Evolutionary conservation across 1,140 invertebrate species (phyloP).

Genomic region (Cydia splendana): DNA sequence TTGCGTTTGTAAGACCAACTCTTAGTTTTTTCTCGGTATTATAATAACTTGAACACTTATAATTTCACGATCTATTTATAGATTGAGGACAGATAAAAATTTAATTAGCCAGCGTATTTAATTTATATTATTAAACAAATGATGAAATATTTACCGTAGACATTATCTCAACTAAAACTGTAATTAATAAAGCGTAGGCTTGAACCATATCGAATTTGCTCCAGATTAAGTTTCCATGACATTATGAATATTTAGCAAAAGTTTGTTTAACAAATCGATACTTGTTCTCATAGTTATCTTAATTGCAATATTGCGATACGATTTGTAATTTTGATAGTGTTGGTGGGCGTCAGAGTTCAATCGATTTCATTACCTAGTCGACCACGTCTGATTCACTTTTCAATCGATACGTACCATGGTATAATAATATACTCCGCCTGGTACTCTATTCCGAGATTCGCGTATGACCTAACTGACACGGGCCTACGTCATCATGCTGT

Average conservation of each 20-base stretch:
- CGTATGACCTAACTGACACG: too few relatives aligned
- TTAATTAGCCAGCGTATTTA: slow-evolving; percentile 13
- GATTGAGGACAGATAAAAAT: slow-evolving; percentile 17
- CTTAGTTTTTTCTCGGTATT: too few relatives aligned
- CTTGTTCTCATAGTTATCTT: slow-evolving; percentile 32
- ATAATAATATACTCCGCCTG: too few relatives aligned
- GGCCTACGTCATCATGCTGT: too few relatives aligned
- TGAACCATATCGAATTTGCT: slow-evolving; percentile 14
- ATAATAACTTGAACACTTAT: too few relatives aligned
- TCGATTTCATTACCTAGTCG: slow-evolving; percentile 43
- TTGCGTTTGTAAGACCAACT: background rate
- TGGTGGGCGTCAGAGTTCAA: slow-evolving; percentile 43
- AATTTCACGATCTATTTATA: background rate
- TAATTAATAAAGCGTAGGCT: slow-evolving; percentile 22
- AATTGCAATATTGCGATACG: slow-evolving; percentile 36
- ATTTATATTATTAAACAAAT: slow-evolving; percentile 16
- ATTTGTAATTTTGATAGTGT: slow-evolving; percentile 35
- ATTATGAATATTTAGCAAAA: slow-evolving; percentile 26
- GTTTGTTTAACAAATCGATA: slow-evolving; percentile 30
- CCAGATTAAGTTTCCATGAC: slow-evolving; percentile 6
- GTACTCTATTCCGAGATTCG: too few relatives aligned
- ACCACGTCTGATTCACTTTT: slow-evolving; percentile 28
- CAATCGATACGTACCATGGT: background rate
- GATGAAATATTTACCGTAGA: slow-evolving; percentile 10
- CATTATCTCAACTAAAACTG: slow-evolving; percentile 11